These are phyloP conservation scores for Camelus dromedarius DNA, from an alignment of 2,113 vertebrate species.

Conservation along the genomic window DNA sequence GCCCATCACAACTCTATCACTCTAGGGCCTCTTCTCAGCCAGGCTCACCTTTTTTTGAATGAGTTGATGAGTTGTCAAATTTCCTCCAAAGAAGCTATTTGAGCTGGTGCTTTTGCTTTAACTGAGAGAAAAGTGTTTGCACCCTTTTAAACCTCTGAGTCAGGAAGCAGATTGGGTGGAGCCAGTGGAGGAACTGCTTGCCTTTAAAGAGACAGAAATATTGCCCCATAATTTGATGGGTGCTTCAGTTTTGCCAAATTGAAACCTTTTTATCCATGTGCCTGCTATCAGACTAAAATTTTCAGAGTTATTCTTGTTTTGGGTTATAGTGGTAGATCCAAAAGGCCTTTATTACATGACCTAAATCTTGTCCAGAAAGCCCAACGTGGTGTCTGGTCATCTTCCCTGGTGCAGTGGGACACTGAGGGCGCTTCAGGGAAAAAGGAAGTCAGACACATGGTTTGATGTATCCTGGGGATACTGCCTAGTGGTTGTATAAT, in stretches of 20 bases:
- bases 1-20: rapidly evolving
- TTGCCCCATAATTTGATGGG: too few species aligned
- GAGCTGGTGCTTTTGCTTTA: too few species aligned
- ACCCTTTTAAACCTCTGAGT: too few species aligned
- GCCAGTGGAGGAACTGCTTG: too few species aligned
- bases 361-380: not conserved
- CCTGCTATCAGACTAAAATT: too few species aligned
- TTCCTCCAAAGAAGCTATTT: not conserved
- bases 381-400: too few species aligned
- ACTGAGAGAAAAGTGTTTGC: not conserved
- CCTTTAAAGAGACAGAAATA: too few species aligned
- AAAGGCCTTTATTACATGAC: not conserved
- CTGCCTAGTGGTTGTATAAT: not conserved
- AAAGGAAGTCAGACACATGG: not conserved
- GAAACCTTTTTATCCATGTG: too few species aligned
- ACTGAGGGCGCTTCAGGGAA: not conserved
- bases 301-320: too few species aligned
- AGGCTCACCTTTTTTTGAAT: not conserved
- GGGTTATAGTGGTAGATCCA: not conserved
- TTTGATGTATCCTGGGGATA: not conserved
- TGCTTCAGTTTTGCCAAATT: too few species aligned
- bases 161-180: too few species aligned
- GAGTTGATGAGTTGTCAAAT: not conserved
- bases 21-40: too few species aligned
- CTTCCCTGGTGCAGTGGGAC: not conserved